A percentile compares a stretch with the other conserved stretches of the same genome.
Evolutionary conservation across 2,888 invertebrate genomes (phyloP).

Genomic region (Lasioglossum villosulum): DNA sequence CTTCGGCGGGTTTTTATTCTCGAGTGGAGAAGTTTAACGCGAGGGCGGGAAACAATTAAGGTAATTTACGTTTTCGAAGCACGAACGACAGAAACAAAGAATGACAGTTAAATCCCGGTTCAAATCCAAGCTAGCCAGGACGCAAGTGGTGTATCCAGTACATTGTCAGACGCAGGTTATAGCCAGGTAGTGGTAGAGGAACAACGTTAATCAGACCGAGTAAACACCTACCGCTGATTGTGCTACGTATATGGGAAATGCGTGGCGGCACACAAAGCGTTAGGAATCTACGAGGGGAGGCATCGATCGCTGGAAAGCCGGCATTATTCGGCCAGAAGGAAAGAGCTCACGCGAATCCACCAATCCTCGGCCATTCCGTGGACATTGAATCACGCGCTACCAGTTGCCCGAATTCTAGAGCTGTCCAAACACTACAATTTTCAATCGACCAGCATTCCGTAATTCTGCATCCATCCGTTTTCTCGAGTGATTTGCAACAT

Average conservation of each 20-base stretch:
- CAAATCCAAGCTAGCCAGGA: conserved; percentile 30
- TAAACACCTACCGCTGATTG: conserved; percentile 81
- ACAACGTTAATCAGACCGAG: conserved; percentile 80
- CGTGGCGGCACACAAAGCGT: conserved; percentile 67
- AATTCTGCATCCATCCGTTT: background rate
- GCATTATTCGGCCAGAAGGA: conserved; percentile 69
- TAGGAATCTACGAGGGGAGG: conserved; percentile 69
- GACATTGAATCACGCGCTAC: conserved; percentile 32
- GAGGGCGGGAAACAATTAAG: conserved; percentile 17
- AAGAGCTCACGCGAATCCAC: conserved; percentile 68
- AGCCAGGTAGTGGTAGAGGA: conserved; percentile 61
- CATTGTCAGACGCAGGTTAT: conserved; percentile 49
- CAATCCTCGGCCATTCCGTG: conserved; percentile 47
- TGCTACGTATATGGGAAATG: conserved; percentile 74
- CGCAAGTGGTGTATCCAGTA: conserved; percentile 49
- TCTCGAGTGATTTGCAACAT: background rate
- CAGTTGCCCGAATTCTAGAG: background rate
- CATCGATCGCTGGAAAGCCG: conserved; percentile 76
- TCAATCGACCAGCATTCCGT: no score
- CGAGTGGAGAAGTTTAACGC: background rate
- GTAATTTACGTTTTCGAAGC: conserved; percentile 37
- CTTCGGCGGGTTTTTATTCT: conserved; percentile 11
- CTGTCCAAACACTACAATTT: background rate
- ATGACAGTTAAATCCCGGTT: conserved; percentile 53
- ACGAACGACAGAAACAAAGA: conserved; percentile 20